Base-by-base conservation (phyloP, 2,888 invertebrate genomes). In the Anagyrus pseudococci region DNA sequence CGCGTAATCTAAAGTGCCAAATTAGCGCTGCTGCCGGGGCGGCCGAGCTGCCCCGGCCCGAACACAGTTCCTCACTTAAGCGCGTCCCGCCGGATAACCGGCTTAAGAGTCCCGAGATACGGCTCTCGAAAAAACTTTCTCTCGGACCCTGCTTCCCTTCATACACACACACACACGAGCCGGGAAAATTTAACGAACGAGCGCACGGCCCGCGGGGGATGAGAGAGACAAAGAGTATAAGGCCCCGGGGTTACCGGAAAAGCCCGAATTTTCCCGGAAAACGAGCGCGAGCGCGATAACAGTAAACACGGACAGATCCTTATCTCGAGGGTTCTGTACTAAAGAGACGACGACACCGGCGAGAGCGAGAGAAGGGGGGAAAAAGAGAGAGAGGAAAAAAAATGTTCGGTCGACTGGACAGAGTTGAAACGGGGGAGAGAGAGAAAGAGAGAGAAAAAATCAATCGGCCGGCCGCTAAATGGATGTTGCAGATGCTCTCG, bases 21-120 rank as follows among this genome's bases (percentile, higher is more conserved):
- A 64, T 64, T 64, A 64, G 52, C 41, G 26, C 19, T 15, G n/a
- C n/a, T n/a, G n/a, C n/a, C n/a, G n/a, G n/a, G n/a, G n/a, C 37
- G 25, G 4, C 41, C 48, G 47, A 23, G n/a, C n/a, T 26, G 55
- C 19, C 29, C 19, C 50, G 10, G 33, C 33, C 19, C 17, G 53
- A 64, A 64, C 64, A 64, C 29, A 40, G 60, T 60, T 64, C 60
- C 50, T 40, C 57, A 60, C 60, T 64, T 64, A 64, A 55, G 25
- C 23, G 3, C 53, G 15, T 20, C 17, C 8, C 43, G 33, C 8
- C 49, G 53, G 19, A 53, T 50, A 61, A 46, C 19, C 33, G n/a
- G 2, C n/a, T 15, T 13, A 40, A n/a, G 13, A 37, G 29, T 29
- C 19, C 2, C 19, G 20, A 13, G 1, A 10, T 10, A 29, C 4